Percentiles rank a stretch among this genome's conserved stretches.
Evolutionary conservation across 2,113 vertebrate genomes (phyloP).

Genomic region (Nestor notabilis): DNA sequence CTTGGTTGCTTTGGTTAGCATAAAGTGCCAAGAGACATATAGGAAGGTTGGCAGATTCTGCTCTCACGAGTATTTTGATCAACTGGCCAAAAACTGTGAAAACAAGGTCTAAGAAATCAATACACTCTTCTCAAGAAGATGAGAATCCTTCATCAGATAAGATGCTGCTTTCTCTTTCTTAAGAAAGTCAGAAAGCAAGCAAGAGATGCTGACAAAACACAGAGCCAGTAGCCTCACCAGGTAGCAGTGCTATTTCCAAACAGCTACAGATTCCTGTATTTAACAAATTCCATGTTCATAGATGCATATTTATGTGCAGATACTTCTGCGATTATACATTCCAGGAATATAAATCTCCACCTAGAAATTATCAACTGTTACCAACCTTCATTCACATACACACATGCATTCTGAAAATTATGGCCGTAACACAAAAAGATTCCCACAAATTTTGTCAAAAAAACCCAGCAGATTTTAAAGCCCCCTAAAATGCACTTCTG

Average conservation of each 20-base stretch:
- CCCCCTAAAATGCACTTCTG: not conserved
- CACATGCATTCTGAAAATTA: not conserved
- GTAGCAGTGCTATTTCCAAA: not conserved
- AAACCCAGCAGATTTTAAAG: not conserved
- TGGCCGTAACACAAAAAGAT: not conserved
- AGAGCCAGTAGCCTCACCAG: not conserved
- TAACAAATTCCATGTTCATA: not conserved
- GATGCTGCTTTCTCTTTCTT: not conserved
- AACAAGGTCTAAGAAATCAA: not conserved
- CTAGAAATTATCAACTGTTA: not conserved
- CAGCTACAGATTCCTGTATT: not conserved
- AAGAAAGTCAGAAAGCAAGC: not conserved
- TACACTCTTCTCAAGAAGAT: not conserved
- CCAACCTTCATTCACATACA: not conserved
- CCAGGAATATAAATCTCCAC: not conserved
- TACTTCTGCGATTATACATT: not conserved
- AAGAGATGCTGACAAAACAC: not conserved
- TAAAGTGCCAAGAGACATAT: not conserved
- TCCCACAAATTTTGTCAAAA: not conserved
- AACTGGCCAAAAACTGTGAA: not conserved
- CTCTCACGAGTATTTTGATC: not conserved
- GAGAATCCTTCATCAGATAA: not conserved
- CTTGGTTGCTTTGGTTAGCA: not conserved
- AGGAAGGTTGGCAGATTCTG: not conserved
- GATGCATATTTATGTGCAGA: not conserved